phyloP scores from a whole-genome alignment of 2,113 vertebrate genomes.

The Mobula hypostoma region DNA sequence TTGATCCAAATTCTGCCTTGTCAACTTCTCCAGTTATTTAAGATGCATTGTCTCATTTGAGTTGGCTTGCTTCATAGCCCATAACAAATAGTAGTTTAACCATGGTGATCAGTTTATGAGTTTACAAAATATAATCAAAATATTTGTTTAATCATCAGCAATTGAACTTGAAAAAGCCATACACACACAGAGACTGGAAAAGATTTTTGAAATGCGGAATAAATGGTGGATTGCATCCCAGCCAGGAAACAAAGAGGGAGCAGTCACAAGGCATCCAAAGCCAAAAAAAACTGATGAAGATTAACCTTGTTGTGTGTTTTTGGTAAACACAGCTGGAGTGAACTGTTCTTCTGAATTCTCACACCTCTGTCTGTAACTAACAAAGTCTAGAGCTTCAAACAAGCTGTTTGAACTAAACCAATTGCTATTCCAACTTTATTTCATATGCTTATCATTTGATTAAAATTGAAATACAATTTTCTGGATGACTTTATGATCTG shows the following conservation, averaged over 20 bases:
- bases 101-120: not conserved
- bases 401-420: not conserved
- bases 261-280: constrained; percentile 15
- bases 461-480: not conserved
- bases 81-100: not conserved
- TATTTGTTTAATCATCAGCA: not conserved
- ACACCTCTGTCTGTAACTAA: not conserved
- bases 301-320: not conserved
- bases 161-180: not conserved
- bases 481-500: not conserved
- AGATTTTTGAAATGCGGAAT: not conserved
- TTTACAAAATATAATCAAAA: not conserved
- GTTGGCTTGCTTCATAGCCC: not conserved
- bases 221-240: not conserved
- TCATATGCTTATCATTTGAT: constrained; percentile 5
- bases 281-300: not conserved
- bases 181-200: not conserved
- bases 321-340: not conserved
- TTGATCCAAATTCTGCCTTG: not conserved
- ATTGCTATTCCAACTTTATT: not conserved
- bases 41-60: not conserved
- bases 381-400: not conserved
- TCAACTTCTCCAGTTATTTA: not conserved
- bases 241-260: not conserved
- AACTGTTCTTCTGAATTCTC: not conserved